Evolutionary conservation across 2,888 invertebrate species (phyloP).

Genomic region (Calephelis perditalis): DNA sequence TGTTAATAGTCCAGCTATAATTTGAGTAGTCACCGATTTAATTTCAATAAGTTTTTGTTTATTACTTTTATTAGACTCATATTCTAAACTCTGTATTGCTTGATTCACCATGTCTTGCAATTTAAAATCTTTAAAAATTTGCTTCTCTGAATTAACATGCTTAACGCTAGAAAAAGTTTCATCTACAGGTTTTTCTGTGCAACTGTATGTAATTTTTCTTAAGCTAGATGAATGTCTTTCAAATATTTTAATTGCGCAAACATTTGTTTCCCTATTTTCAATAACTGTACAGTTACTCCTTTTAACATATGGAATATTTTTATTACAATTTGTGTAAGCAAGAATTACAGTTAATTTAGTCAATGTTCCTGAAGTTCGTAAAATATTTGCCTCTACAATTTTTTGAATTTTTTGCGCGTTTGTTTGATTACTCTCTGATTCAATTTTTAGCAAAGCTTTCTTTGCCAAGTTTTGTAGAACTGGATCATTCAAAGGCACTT

Average conservation of each 20-base stretch:
- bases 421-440: constrained; percentile 38
- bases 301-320: constrained; percentile 36
- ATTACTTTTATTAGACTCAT: constrained; percentile 46
- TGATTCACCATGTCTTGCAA: constrained; percentile 45
- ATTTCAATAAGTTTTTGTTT: constrained; percentile 58
- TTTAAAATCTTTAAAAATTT: constrained; percentile 13
- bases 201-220: constrained; percentile 44
- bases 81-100: constrained; percentile 56
- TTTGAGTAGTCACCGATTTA: constrained; percentile 61
- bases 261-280: constrained; percentile 42
- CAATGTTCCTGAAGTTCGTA: constrained; percentile 43
- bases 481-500: constrained; percentile 45
- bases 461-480: constrained; percentile 41
- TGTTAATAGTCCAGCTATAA: constrained; percentile 75
- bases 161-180: constrained; percentile 39
- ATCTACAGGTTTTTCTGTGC: constrained; percentile 44
- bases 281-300: constrained; percentile 45
- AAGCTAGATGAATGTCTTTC: constrained; percentile 47
- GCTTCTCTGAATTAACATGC: constrained; percentile 16
- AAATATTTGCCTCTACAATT: constrained; percentile 46
- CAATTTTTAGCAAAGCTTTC: constrained; percentile 48
- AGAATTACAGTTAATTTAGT: constrained; percentile 48
- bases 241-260: constrained; percentile 51
- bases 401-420: constrained; percentile 46
- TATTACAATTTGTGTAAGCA: constrained; percentile 49